Conservation (phyloP, 2,888 invertebrate species). For the Drosophila cyrtoloma region DNA sequence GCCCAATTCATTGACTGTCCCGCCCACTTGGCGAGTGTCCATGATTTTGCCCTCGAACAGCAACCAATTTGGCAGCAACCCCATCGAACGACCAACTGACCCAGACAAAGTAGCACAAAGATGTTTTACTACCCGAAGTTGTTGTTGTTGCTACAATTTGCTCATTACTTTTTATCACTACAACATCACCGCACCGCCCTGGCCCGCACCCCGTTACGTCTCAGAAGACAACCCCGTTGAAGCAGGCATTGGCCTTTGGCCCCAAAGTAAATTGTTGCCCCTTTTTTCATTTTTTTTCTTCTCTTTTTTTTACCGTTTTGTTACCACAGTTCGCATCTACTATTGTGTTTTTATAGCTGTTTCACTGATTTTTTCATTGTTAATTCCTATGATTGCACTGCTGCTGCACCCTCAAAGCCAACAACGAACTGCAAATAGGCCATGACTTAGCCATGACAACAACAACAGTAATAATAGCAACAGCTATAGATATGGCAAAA, state of each 20-base stretch:
- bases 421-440: conserved; percentile 56
- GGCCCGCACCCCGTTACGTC: not conserved
- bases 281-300: conserved; percentile 41
- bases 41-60: conserved; percentile 34
- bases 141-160: conserved; percentile 73
- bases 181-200: conserved; percentile 36
- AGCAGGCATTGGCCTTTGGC: conserved; percentile 60
- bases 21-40: conserved; percentile 40
- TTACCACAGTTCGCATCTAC: conserved; percentile 16
- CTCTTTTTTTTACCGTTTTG: conserved; percentile 13
- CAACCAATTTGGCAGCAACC: conserved; percentile 62
- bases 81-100: conserved; percentile 65
- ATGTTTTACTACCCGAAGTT: conserved; percentile 67
- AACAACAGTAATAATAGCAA: conserved; percentile 12
- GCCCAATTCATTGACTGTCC: conserved; percentile 72
- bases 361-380: conserved; percentile 64
- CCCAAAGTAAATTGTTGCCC: conserved; percentile 74
- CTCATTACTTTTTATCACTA: conserved; percentile 81
- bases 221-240: conserved; percentile 20
- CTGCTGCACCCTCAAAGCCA: conserved; percentile 42
- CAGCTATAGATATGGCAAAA: conserved; percentile 8
- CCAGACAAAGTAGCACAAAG: conserved; percentile 78
- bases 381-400: conserved; percentile 61
- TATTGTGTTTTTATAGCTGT: conserved; percentile 66
- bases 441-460: conserved; percentile 24